Evolutionary conservation across 2,888 invertebrate genomes (phyloP), one percentile per base, ranked within the genome.

Genomic region (Hypercompe scribonia): DNA sequence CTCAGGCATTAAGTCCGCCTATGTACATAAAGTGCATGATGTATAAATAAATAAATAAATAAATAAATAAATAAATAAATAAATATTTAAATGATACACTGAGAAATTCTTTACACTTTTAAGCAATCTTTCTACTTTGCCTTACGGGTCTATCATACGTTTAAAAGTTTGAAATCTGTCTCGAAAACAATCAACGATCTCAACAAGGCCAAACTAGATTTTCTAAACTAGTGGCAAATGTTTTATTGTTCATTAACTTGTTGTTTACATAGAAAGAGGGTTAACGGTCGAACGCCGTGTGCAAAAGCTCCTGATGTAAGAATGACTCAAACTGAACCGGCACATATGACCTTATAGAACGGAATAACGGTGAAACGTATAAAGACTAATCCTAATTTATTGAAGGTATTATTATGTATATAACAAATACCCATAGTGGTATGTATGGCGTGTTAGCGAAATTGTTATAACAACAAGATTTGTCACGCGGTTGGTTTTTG

Each of bases 401-500:
- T 65, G 67, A 73, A 68, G 70, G 77, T 70, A 80, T 84, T 78
- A 79, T 81, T 79, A 82, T 77, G 77, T 74, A 77, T 82, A 83
- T 84, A 83, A 83, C 76, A 83, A 77, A 85, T 83, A 78, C 76
- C 81, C 73, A 80, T 76, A 83, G 77, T 74, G 46, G 76, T 75
- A 77, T 77, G 54, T 78, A 73, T 82, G 82, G 80, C 77, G 81
- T 83, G 81, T 83, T 82, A 83, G 84, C 86, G 85, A 90, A 81
- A 88, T 88, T 86, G 80, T 84, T 87, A 85, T 85, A 86, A 87
- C 87, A 87, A 88, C 85, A 86, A 86, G 84, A 87, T 90, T 89
- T 90, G 88, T 89, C 87, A 84, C 83, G 84, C 80, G 82, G 83
- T 80, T 80, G 83, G 86, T 87, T 88, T 87, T 85, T 84, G 77